Evolutionary conservation across 2,888 invertebrate genomes (phyloP), one percentile per base, ranked within the genome.

Genomic region (Apamea sordens): DNA sequence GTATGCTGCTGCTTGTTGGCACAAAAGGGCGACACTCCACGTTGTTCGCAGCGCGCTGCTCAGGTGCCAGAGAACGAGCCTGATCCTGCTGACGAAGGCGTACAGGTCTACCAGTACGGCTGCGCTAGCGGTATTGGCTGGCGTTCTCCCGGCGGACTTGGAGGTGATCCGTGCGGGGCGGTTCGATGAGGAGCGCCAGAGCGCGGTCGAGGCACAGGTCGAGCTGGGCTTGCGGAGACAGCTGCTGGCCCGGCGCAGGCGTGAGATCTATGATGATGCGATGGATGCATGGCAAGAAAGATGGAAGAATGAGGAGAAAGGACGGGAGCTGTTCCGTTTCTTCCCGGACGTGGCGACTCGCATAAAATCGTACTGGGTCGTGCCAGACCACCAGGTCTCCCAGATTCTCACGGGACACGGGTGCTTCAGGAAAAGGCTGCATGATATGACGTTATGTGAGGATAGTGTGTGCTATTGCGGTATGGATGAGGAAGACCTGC

Each of bases 341-440:
- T 91, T 91, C 71, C 90, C 89, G 59, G 82, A 88, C n/a, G 87
- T 91, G 50, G n/a, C n/a, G 21, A 83, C 8, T 0, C 69, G 89
- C 11, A 53, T 87, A 1, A 50, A 6, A 4, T 41, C 32, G 0
- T n/a, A 10, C 24, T n/a, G 73, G 73, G 2, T 86, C 59, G 84
- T 76, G 7, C 88, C 88, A n/a, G 89, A 90, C 80, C 84, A 88
- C 50, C 83, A 67, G 6, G 44, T 76, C 4, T 88, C 87, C 8
- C 87, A 88, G 78, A 78, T 89, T 21, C 80, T 88, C 41, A 44
- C 44, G 44, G 44, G 44, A 11, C 44, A 44, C 47, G 89, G 88
- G 10, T 86, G 83, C 2, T 88, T 88, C 18, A 73, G 82, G 11
- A 77, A 80, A 50, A 73, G 88, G 8, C 63, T 89, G 74, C 15